Conservation (phyloP, 2,113 vertebrate species). For the Scortum barcoo region DNA sequence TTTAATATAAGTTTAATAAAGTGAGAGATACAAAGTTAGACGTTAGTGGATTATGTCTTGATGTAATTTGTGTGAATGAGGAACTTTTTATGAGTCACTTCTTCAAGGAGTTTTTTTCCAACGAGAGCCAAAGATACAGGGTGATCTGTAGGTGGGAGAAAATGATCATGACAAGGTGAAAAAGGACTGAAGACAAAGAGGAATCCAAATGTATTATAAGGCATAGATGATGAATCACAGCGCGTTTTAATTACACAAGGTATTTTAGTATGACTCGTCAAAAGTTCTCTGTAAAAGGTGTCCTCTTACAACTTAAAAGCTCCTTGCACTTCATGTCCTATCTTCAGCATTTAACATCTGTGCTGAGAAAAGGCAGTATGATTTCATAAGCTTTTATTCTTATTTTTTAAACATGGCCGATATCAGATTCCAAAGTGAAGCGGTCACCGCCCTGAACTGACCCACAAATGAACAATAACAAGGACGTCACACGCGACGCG, state of each 20-base stretch:
- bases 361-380: neutral
- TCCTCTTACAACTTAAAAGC: neutral
- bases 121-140: neutral
- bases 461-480: too few species aligned
- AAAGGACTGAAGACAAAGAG: neutral
- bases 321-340: neutral
- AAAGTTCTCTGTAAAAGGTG: neutral
- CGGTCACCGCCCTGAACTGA: too few species aligned
- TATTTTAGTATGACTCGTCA: neutral
- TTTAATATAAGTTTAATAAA: neutral
- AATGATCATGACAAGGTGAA: neutral
- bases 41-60: neutral
- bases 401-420: too few species aligned
- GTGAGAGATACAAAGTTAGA: neutral
- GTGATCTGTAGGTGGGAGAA: neutral
- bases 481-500: too few species aligned
- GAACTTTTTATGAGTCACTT: conserved; percentile 1
- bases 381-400: too few species aligned
- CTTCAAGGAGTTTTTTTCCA: neutral
- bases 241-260: neutral
- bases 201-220: neutral
- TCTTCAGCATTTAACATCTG: too few species aligned
- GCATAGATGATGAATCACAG: neutral
- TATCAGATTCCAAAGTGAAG: too few species aligned
- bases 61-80: neutral